Conservation (phyloP, 2,113 vertebrate species). For the human (Homo sapiens) region DNA sequence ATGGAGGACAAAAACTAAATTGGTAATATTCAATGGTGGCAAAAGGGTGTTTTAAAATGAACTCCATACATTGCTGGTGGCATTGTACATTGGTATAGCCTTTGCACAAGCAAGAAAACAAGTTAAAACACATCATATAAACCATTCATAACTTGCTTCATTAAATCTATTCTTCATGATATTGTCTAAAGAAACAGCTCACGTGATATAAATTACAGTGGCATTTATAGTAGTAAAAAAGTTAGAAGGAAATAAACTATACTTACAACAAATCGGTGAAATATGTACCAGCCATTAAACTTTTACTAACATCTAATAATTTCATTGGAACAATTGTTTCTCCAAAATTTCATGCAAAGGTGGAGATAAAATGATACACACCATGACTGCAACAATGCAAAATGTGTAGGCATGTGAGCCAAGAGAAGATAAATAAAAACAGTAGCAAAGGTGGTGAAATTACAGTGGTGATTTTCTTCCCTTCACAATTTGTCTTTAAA, state of each 20-base stretch:
- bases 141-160: not conserved
- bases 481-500: conserved; percentile 1
- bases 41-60: not conserved
- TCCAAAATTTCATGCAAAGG: not conserved
- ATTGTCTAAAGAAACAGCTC: not conserved
- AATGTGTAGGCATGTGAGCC: not conserved
- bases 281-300: conserved; percentile 2
- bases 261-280: not conserved
- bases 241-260: conserved; percentile 14
- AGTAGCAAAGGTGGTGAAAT: not conserved
- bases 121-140: not conserved
- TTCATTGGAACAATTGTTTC: not conserved
- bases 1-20: not conserved
- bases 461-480: not conserved
- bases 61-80: not conserved
- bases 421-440: not conserved
- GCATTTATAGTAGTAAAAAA: not conserved
- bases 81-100: not conserved
- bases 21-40: not conserved
- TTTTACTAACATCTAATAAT: not conserved
- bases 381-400: not conserved
- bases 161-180: not conserved
- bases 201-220: not conserved
- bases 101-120: conserved; percentile 5
- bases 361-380: not conserved